Percentiles rank a stretch among this genome's conserved stretches.
These are phyloP conservation scores for Taenioides sp. DNA, from an alignment of 2,797 vertebrate genomes.

Conservation along the genomic window DNA sequence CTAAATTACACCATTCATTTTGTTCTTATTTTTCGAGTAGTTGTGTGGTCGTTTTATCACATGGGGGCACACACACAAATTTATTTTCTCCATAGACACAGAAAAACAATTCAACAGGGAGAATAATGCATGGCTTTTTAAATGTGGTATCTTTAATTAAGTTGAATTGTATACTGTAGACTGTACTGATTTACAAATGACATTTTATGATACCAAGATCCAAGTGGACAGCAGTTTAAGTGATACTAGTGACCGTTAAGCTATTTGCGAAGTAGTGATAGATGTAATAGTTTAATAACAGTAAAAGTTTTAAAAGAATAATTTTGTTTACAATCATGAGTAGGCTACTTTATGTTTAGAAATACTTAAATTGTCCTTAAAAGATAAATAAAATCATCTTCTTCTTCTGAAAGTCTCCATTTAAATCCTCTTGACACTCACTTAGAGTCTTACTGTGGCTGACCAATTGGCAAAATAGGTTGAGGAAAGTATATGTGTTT, in stretches of 20 bases:
- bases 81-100: not conserved
- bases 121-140: not conserved
- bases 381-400: too few relatives aligned
- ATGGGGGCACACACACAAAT: not conserved
- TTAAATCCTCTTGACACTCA: too few relatives aligned
- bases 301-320: not conserved
- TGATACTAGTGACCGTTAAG: not conserved
- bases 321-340: not conserved
- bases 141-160: not conserved
- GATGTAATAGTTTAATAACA: not conserved
- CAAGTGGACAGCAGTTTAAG: not conserved
- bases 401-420: too few relatives aligned
- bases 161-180: not conserved
- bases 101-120: not conserved
- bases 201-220: not conserved
- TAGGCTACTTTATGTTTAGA: too few relatives aligned
- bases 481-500: not conserved
- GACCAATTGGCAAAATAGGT: not conserved
- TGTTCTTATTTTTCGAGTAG: constrained; percentile 40
- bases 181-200: not conserved
- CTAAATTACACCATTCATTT: constrained; percentile 47
- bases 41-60: constrained; percentile 33
- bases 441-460: not conserved
- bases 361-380: too few relatives aligned
- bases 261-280: not conserved